phyloP scores from a whole-genome alignment of 2,888 invertebrate species.

The Orthosia gothica region DNA sequence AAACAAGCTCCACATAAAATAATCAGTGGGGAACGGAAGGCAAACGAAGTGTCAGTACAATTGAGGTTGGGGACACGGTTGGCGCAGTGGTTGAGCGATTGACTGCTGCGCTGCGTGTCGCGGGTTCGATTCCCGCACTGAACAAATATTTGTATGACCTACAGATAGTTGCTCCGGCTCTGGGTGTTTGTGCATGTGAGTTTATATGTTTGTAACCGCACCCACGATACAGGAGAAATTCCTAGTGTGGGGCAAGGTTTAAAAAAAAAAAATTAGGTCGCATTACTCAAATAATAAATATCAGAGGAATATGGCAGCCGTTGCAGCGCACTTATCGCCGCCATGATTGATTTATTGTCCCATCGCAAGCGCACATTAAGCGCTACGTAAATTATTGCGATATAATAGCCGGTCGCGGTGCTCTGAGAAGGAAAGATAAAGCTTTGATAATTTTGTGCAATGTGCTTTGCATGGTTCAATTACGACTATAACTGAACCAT shows the following conservation, averaged over 20 bases:
- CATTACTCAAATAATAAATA: slow-evolving; percentile 58
- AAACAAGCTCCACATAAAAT: slow-evolving; percentile 36
- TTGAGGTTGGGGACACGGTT: too few species aligned
- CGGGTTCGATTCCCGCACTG: too few species aligned
- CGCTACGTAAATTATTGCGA: slow-evolving; percentile 45
- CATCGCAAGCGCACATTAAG: slow-evolving; percentile 35
- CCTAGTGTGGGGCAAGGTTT: too few species aligned
- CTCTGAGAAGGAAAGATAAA: slow-evolving; percentile 33
- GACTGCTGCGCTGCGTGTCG: too few species aligned
- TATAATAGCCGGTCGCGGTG: slow-evolving; percentile 41
- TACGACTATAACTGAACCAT: too few species aligned
- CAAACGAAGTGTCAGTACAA: slow-evolving; percentile 27
- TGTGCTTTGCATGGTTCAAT: neutral
- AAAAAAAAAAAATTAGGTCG: too few species aligned
- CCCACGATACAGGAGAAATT: too few species aligned
- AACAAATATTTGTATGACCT: too few species aligned
- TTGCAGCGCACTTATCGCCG: slow-evolving; percentile 50
- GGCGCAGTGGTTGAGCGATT: too few species aligned
- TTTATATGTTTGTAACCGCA: too few species aligned
- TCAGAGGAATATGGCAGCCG: slow-evolving; percentile 37
- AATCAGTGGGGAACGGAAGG: slow-evolving; percentile 22
- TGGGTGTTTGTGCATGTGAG: too few species aligned
- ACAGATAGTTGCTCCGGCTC: too few species aligned
- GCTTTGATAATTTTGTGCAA: neutral
- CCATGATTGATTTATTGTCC: slow-evolving; percentile 60